Evolutionary conservation across 2,888 invertebrate genomes (phyloP).

Genomic region (Emesis castigata): DNA sequence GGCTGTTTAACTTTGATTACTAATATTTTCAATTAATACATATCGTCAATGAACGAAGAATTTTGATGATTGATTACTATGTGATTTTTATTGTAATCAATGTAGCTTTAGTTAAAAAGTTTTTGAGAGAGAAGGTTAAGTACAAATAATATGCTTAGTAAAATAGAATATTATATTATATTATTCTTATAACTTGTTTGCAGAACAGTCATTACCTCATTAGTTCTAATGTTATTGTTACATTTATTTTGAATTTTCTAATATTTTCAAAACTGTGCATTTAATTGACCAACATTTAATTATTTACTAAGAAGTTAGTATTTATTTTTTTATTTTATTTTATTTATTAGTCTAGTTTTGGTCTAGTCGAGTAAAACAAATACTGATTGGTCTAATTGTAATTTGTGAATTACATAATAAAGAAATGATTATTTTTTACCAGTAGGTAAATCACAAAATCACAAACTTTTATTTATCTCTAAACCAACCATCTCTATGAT

Average conservation of each 20-base stretch:
- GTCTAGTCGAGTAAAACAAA: too few relatives aligned
- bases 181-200: background rate
- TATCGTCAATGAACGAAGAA: conserved; percentile 6
- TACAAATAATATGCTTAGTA: conserved; percentile 7
- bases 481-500: too few relatives aligned
- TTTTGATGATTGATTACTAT: conserved; percentile 1
- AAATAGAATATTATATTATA: conserved; percentile 6
- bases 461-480: too few relatives aligned
- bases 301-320: too few relatives aligned
- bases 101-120: conserved; percentile 12
- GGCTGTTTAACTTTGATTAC: conserved; percentile 32
- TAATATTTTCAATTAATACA: conserved; percentile 12
- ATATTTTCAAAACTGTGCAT: background rate
- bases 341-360: too few relatives aligned
- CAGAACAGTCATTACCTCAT: background rate
- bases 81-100: conserved; percentile 20
- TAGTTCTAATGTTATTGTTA: background rate
- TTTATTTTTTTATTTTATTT: too few relatives aligned
- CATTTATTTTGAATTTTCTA: background rate
- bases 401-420: background rate
- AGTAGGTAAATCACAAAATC: too few relatives aligned
- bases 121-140: conserved; percentile 9
- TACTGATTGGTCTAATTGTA: too few relatives aligned
- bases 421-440: background rate
- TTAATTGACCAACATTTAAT: too few relatives aligned